phyloP scores from a whole-genome alignment of 1,140 invertebrate genomes.

The Danaus plexippus region DNA sequence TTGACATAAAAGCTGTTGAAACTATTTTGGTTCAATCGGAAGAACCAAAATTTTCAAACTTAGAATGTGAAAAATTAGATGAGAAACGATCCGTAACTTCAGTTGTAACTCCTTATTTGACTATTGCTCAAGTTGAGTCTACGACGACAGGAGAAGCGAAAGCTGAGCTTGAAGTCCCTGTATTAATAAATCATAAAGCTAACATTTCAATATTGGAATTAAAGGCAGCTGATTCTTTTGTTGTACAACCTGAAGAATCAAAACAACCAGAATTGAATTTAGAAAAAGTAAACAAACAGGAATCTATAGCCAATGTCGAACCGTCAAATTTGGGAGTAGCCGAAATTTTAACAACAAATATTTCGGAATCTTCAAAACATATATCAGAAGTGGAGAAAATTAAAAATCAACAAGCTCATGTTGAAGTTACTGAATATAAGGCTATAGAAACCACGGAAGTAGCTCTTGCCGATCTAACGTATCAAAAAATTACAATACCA shows the following conservation, averaged over 20 bases:
- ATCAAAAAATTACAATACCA: background rate
- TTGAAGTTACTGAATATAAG: slow-evolving; percentile 9
- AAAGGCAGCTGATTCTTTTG: background rate
- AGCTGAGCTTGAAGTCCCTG: slow-evolving; percentile 1
- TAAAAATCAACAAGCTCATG: slow-evolving; percentile 6
- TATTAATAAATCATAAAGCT: background rate
- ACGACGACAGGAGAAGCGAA: slow-evolving; percentile 1
- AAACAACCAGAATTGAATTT: slow-evolving; percentile 1
- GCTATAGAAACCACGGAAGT: slow-evolving; percentile 7
- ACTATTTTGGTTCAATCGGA: background rate
- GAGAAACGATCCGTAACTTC: slow-evolving; percentile 6
- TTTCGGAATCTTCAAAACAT: too few relatives aligned
- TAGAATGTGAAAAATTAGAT: slow-evolving; percentile 2
- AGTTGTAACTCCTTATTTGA: slow-evolving; percentile 7
- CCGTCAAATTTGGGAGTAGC: slow-evolving; percentile 6
- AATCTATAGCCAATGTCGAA: background rate
- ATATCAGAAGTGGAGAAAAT: background rate
- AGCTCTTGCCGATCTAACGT: background rate
- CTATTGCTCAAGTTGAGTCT: slow-evolving; percentile 5
- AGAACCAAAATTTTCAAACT: slow-evolving; percentile 5
- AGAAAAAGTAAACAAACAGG: background rate
- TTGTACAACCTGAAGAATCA: slow-evolving; percentile 2
- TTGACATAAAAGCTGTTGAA: slow-evolving; percentile 12
- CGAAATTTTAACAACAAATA: slow-evolving; percentile 3
- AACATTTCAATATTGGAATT: background rate